A percentile compares a stretch with the other conserved stretches of the same genome.
Conservation (phyloP, 2,113 vertebrate genomes). For the Bujurquina vittata region DNA sequence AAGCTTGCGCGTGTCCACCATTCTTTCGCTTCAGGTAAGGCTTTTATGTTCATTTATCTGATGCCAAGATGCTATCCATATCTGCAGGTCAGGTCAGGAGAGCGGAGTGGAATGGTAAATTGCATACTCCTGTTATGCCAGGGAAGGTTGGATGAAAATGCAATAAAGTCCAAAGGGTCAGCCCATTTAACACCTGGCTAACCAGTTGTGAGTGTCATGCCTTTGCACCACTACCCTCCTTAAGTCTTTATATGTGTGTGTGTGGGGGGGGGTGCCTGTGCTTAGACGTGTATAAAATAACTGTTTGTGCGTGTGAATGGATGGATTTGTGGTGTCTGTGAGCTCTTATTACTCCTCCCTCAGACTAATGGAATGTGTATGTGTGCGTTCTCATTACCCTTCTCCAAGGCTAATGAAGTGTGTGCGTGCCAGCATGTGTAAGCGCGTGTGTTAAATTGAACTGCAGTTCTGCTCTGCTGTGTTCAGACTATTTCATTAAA, state of each 20-base stretch:
- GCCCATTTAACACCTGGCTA: conserved; percentile 62
- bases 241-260: neutral
- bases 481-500: conserved; percentile 77
- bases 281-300: neutral
- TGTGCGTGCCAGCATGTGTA: conserved; percentile 61
- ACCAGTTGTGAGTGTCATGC: conserved; percentile 39
- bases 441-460: conserved; percentile 69
- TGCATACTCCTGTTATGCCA: conserved; percentile 31
- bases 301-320: conserved; percentile 8
- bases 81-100: conserved; percentile 35
- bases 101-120: conserved; percentile 53
- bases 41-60: conserved; percentile 55
- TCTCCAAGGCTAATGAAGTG: conserved; percentile 73
- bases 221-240: conserved; percentile 34
- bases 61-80: conserved; percentile 51
- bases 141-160: conserved; percentile 70
- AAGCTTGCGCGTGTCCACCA: neutral
- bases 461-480: conserved; percentile 69
- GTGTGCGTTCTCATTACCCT: conserved; percentile 66
- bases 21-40: conserved; percentile 39
- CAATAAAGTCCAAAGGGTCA: conserved; percentile 67
- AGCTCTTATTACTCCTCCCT: conserved; percentile 57
- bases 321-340: conserved; percentile 53
- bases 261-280: neutral
- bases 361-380: conserved; percentile 69